Evolutionary conservation across 2,113 vertebrate genomes (phyloP), one percentile per base, ranked within the genome.

Genomic region (Pelecanoides urinatrix): DNA sequence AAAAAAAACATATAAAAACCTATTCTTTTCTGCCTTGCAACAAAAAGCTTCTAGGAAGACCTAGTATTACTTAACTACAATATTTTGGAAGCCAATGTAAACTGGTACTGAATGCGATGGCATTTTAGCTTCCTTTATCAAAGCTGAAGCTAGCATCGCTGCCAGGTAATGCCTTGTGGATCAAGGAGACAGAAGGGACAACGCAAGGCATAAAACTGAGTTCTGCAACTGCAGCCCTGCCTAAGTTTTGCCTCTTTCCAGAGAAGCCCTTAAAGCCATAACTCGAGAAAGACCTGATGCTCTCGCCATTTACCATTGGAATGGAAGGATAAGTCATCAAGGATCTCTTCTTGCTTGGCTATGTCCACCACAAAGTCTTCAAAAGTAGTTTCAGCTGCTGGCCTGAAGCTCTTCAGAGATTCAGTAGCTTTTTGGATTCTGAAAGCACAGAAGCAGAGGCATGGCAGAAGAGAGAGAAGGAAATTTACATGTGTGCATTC

Each of bases 361-460:
- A 98, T 98, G 85, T 99, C 99, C 93, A 99, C 84, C 49, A 98
- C 98, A 96, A 99, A 99, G 82, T 99, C 99, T 91, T 99, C 99
- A 97, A 99, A 99, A 90, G 98, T 98, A 40, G 98, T 97, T 96
- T 98, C 98, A 36, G 99, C 99, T 34, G 99, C 98, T 16, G 99
- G 99, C 66, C 98, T 98, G 96, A 99, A 99, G 53, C 97, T 99
- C 98, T 98, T 99, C 95, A 99, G 96, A 50, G 99, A 99, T 73
- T 99, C 99, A 0, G 99, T 99, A 71, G 99, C 99, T 97, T 98
- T 99, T 79, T 99, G 99, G 95, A 99, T 99, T 98, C 99, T 99
- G 94, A 36, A 96, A 91, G 80, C 32, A 87, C 5, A 56, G 16
- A 68, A 82, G n/a, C n/a, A 50, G 18, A 59, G 3, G 6, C 17